Percentiles rank a stretch among this genome's conserved stretches.
Evolutionary conservation across 2,113 vertebrate genomes (phyloP).

Genomic region (Heptranchias perlo): DNA sequence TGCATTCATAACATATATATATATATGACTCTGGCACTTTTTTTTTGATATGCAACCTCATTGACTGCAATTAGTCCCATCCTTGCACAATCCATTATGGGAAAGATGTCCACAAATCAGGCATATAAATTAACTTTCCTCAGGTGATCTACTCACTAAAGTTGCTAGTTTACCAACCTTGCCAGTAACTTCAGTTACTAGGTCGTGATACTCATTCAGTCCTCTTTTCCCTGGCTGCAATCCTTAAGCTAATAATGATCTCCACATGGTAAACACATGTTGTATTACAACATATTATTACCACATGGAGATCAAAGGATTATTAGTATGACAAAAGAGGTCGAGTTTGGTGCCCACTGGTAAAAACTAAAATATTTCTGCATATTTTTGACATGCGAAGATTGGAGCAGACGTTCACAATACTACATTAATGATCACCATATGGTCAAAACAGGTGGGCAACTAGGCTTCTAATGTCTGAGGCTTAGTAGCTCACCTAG

Average conservation of each 20-base stretch:
- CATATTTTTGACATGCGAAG: conserved; percentile 10
- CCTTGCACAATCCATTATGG: not conserved
- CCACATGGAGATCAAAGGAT: conserved; percentile 35
- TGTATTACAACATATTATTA: conserved; percentile 25
- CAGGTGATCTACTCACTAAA: not conserved
- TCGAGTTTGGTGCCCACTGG: conserved; percentile 23
- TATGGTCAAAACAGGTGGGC: not conserved
- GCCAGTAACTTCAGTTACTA: not conserved
- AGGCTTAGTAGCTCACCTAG: not conserved
- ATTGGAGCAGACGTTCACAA: conserved; percentile 18
- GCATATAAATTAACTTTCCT: not conserved
- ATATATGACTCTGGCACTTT: not conserved
- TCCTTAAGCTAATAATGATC: conserved; percentile 27
- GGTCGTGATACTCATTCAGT: not conserved
- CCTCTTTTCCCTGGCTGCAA: not conserved
- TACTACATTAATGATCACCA: conserved; percentile 14
- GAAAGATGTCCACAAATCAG: not conserved
- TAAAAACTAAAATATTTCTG: conserved; percentile 28
- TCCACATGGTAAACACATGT: conserved; percentile 36
- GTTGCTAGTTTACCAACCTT: not conserved
- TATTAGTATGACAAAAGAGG: conserved; percentile 25
- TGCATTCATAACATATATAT: not conserved
- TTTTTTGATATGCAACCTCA: not conserved
- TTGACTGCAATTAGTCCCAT: not conserved
- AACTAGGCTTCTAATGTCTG: not conserved